Evolutionary conservation across 1,140 invertebrate species (phyloP), one percentile per base, ranked within the genome.

Genomic region (Melanaphis sacchari): DNA sequence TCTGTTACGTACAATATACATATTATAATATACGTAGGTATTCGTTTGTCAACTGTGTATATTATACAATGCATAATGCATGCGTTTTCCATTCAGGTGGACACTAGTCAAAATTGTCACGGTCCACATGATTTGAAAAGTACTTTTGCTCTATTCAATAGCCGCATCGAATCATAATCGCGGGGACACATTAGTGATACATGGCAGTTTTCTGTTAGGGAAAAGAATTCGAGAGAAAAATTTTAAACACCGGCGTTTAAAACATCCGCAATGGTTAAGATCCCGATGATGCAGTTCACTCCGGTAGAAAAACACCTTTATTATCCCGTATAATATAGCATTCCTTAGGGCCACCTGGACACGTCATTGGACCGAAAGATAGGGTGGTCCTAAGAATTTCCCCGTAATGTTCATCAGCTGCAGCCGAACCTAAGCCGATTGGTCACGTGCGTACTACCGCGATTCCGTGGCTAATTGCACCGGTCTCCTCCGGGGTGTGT

Each of bases 381-480:
- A 85, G 81, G 91, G 81, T 85, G 81, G 91, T 93, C 91, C 36
- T 8, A 8, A 66, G 89, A 66, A 66, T 59, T 90, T 90, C 89
- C 81, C 49, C 46, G 54, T 6, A 31, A 38, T 46, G 21, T 93
- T 52, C 81, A 15, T 93, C 91, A 93, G 91, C 91, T 93, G 91
- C 91, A 85, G 81, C 91, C 81, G 91, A 43, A n/a, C 36, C 81
- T 82, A 82, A 49, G 38, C 81, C 91, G 76, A 93, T 93, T 85
- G 91, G 91, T 93, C 81, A 93, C 91, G 91, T 93, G 81, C 76
- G 91, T 38, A 31, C 91, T 31, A 21, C 91, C 91, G 81, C 91
- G 24, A 85, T 84, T 82, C 91, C 91, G 91, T 93, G 81, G 91
- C 91, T 93, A 93, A 93, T 93, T 93, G 91, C 91, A 93, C 91